Conservation (phyloP, 2,797 vertebrate species). For the Dendrocincla fuliginosa region DNA sequence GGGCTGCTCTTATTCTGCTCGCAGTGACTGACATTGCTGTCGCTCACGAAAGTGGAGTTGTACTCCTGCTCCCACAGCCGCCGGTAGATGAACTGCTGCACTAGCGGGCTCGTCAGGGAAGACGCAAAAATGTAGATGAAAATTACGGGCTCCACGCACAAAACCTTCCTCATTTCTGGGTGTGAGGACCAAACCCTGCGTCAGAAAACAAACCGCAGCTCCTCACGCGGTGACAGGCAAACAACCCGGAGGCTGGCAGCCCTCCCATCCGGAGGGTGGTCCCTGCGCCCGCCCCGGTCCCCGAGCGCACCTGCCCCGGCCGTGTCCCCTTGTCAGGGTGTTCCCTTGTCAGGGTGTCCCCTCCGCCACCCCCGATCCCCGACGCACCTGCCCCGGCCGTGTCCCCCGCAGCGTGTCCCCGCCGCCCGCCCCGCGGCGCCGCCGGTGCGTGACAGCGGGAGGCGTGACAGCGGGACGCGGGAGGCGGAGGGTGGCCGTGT, state of each 20-base stretch:
- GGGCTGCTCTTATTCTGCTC: slow-evolving; percentile 72
- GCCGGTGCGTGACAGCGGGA: not conserved
- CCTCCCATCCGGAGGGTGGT: no score
- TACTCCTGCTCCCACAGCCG: slow-evolving; percentile 86
- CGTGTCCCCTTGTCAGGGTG: not conserved
- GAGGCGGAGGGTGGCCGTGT: not conserved
- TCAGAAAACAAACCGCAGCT: not conserved
- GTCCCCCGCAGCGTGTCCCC: not conserved
- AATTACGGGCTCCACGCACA: slow-evolving; percentile 88
- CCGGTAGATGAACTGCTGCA: slow-evolving; percentile 90
- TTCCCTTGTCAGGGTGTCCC: not conserved
- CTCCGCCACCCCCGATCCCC: no score
- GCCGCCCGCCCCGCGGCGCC: not conserved
- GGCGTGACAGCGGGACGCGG: not conserved
- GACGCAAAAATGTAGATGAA: slow-evolving; percentile 85
- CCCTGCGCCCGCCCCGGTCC: not conserved
- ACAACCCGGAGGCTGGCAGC: not conserved
- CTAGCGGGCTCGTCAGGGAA: slow-evolving; percentile 79
- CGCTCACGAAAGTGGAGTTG: slow-evolving; percentile 80
- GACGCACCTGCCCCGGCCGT: no score
- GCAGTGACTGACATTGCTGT: slow-evolving; percentile 77
- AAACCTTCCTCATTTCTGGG: slow-evolving; percentile 82
- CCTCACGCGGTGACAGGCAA: not conserved
- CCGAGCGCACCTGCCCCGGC: not conserved
- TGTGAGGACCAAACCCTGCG: not conserved